Evolutionary conservation across 2,113 vertebrate species (phyloP).

Genomic region (Tragelaphus imberbis): DNA sequence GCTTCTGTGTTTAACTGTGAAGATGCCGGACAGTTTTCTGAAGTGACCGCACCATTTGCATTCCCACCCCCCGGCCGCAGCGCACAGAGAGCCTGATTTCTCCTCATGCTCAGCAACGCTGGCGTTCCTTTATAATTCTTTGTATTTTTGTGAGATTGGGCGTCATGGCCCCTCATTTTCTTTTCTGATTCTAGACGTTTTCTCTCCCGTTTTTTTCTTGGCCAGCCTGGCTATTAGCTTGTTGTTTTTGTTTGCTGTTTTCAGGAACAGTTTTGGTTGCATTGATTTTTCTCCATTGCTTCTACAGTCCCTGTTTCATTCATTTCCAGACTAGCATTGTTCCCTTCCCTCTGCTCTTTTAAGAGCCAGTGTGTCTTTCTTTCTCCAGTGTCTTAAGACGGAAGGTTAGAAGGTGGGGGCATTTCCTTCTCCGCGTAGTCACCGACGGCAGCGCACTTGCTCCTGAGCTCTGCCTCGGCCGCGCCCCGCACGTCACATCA

Average conservation of each 20-base stretch:
- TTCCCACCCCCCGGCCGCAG: not conserved
- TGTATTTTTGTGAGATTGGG: not conserved
- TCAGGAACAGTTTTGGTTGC: not conserved
- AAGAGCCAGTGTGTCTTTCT: not conserved
- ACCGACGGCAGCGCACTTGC: accelerated
- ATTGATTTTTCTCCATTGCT: not conserved
- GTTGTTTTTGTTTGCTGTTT: not conserved
- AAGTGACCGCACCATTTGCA: accelerated
- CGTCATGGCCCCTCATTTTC: accelerated
- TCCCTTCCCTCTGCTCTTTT: not conserved
- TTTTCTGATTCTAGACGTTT: not conserved
- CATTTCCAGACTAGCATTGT: not conserved
- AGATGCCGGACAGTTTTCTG: accelerated
- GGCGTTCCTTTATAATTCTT: not conserved
- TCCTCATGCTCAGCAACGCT: accelerated
- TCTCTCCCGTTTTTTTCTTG: not conserved
- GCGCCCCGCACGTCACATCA: accelerated
- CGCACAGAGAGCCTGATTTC: accelerated
- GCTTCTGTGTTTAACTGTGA: no score
- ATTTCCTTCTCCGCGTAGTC: accelerated
- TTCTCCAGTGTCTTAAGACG: no score
- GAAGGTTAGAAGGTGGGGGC: not conserved
- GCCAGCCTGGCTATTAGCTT: not conserved
- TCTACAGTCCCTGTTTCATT: not conserved
- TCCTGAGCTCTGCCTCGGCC: not conserved